Conservation (phyloP, 2,888 invertebrate species). For the Cephus pulcher region DNA sequence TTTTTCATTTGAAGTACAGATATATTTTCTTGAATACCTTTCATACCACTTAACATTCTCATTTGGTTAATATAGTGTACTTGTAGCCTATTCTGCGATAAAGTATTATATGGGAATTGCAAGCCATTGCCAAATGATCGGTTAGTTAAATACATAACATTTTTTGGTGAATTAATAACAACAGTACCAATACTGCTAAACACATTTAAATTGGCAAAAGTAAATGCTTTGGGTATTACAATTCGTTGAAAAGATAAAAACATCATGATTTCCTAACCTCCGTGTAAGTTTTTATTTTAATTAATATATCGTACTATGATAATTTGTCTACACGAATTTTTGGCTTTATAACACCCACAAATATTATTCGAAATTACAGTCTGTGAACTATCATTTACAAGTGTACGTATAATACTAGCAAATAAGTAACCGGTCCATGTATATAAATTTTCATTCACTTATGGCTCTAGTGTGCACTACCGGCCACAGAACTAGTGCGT, state of each 20-base stretch:
- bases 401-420: not conserved
- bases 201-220: conserved; percentile 1
- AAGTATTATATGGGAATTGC: not conserved
- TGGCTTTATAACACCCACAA: not conserved
- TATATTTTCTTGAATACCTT: conserved; percentile 49
- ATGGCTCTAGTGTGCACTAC: not conserved
- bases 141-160: not conserved
- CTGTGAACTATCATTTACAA: not conserved
- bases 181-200: not conserved
- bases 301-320: not conserved
- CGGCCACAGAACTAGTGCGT: not conserved
- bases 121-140: not conserved
- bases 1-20: conserved; percentile 68
- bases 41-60: conserved; percentile 1
- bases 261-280: conserved; percentile 11
- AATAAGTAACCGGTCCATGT: not conserved
- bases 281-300: not conserved
- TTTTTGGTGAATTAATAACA: conserved; percentile 3
- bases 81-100: not conserved
- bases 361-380: not conserved
- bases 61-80: not conserved
- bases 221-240: conserved; percentile 3
- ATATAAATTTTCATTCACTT: not conserved
- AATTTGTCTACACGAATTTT: not conserved
- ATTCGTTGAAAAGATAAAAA: conserved; percentile 13